Evolutionary conservation across 2,113 vertebrate genomes (phyloP).

Genomic region (Speoplatyrhinus poulsoni): DNA sequence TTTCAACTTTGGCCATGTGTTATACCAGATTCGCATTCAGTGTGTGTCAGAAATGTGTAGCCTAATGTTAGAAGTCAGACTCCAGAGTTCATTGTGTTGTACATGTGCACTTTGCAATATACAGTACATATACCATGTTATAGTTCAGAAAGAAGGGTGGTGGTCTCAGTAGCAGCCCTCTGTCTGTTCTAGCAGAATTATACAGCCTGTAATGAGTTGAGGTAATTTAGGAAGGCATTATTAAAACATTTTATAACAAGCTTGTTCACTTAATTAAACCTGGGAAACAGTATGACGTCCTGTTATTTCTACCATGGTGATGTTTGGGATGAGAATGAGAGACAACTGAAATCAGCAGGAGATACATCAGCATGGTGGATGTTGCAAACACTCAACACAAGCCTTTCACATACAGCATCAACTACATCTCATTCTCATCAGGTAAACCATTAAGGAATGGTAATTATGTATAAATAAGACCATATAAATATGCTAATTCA

Average conservation of each 20-base stretch:
- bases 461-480: too few species aligned
- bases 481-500: too few species aligned
- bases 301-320: conserved; percentile 14
- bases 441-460: too few species aligned
- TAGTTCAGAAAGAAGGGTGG: not conserved
- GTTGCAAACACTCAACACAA: not conserved
- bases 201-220: conserved; percentile 10
- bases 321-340: not conserved
- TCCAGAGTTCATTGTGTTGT: not conserved
- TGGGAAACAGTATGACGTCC: conserved; percentile 28
- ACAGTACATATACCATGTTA: too few species aligned
- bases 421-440: too few species aligned
- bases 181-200: conserved; percentile 10
- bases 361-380: not conserved
- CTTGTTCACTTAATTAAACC: conserved; percentile 14
- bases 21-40: not conserved
- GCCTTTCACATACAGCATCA: too few species aligned
- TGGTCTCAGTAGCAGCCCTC: conserved; percentile 12
- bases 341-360: not conserved
- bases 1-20: conserved; percentile 20
- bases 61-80: conserved; percentile 3
- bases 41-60: conserved; percentile 7
- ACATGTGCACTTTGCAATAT: too few species aligned
- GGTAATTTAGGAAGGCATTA: conserved; percentile 4
- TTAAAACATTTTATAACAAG: conserved; percentile 5